A percentile compares a stretch with the other conserved stretches of the same genome.
These are phyloP conservation scores for Bembecia ichneumoniformis DNA, from an alignment of 2,888 invertebrate species.

Conservation along the genomic window DNA sequence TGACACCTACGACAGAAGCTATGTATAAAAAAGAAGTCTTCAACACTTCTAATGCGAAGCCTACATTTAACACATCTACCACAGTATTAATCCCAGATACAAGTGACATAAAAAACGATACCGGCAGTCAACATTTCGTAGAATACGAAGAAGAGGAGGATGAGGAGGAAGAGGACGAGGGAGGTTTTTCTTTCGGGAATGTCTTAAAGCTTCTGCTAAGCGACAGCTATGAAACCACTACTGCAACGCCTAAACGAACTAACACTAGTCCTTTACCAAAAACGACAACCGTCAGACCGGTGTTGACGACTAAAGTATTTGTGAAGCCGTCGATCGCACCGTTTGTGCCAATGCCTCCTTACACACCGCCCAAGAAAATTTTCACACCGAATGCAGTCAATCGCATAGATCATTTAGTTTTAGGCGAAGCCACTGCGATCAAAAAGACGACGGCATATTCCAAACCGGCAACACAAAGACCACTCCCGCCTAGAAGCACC, in stretches of 20 bases:
- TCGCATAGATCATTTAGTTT: constrained; percentile 56
- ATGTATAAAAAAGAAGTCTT: no score
- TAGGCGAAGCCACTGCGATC: constrained; percentile 58
- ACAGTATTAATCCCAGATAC: no score
- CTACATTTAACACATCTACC: no score
- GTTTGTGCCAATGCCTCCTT: constrained; percentile 41
- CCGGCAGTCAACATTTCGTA: constrained; percentile 23
- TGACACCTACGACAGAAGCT: no score
- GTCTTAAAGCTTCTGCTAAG: constrained; percentile 75
- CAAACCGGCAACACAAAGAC: constrained; percentile 11
- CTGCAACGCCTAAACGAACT: constrained; percentile 18
- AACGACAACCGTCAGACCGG: constrained; percentile 5
- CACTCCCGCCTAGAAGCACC: constrained; percentile 10
- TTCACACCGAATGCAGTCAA: constrained; percentile 35
- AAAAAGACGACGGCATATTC: constrained; percentile 27
- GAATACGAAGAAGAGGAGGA: constrained; percentile 55
- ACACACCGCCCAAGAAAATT: constrained; percentile 30
- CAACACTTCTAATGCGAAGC: no score
- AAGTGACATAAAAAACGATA: constrained; percentile 3
- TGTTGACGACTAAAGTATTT: constrained; percentile 15
- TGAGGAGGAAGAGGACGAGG: constrained; percentile 51
- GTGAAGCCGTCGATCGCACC: constrained; percentile 22
- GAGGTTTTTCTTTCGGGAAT: constrained; percentile 74
- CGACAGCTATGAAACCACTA: constrained; percentile 51
- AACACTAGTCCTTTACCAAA: constrained; percentile 11